Conservation (phyloP, 2,888 invertebrate species). For the Trissolcus brochymenae region DNA sequence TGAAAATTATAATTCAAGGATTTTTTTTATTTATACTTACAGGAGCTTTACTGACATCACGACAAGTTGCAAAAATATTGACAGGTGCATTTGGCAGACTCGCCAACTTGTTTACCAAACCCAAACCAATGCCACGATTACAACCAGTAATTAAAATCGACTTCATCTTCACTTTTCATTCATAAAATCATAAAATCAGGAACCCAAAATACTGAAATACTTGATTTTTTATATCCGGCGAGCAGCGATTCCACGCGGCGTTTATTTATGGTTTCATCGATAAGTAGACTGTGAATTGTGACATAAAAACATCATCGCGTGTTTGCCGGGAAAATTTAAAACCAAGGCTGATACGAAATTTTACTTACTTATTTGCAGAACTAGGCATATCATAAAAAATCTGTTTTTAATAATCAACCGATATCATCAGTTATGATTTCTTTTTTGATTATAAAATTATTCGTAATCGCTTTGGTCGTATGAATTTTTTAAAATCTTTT, state of each 20-base stretch:
- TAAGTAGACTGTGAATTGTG: not conserved
- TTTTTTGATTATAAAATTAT: no score
- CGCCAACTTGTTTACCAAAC: slow-evolving; percentile 85
- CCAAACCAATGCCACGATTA: slow-evolving; percentile 92
- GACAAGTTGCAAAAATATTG: slow-evolving; percentile 89
- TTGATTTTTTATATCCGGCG: not conserved
- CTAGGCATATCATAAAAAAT: not conserved
- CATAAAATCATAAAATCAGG: not conserved
- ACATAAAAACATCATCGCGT: not conserved
- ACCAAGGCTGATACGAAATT: no score
- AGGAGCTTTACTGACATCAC: slow-evolving; percentile 83
- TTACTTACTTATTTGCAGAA: not conserved
- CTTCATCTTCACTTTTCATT: slow-evolving; percentile 78
- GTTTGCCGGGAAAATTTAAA: not conserved
- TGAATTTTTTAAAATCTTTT: no score
- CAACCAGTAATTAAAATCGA: slow-evolving; percentile 92
- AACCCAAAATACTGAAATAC: not conserved
- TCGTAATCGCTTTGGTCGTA: no score
- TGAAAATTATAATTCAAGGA: no score
- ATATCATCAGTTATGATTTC: no score
- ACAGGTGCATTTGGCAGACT: slow-evolving; percentile 80
- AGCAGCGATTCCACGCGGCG: not conserved
- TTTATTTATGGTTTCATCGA: slow-evolving; percentile 6
- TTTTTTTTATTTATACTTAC: slow-evolving; percentile 77
- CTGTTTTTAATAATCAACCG: not conserved